Percentiles rank a stretch among this genome's conserved stretches.
These are phyloP conservation scores for Alcedo atthis DNA, from an alignment of 2,797 vertebrate species.

Conservation along the genomic window DNA sequence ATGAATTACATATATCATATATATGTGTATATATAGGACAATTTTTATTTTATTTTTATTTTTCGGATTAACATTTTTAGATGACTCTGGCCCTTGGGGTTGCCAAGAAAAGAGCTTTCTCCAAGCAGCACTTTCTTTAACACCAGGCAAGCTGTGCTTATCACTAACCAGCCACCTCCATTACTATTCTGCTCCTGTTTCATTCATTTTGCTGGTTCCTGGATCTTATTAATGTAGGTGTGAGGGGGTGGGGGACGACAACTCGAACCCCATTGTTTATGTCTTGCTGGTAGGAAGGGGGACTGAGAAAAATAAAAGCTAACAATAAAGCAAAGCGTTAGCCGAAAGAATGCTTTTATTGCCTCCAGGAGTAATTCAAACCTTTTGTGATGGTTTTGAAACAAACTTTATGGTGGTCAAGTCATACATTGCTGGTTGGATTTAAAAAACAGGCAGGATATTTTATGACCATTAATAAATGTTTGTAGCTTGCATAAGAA, in stretches of 20 bases:
- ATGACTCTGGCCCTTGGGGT: not conserved
- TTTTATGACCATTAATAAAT: conserved; percentile 72
- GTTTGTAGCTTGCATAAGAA: conserved; percentile 34
- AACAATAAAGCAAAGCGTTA: conserved; percentile 68
- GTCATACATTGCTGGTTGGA: conserved; percentile 46
- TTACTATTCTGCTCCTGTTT: conserved; percentile 13
- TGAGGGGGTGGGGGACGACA: conserved; percentile 18
- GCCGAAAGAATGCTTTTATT: conserved; percentile 74
- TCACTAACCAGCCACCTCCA: not conserved
- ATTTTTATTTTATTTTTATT: not conserved
- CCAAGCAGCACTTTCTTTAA: not conserved
- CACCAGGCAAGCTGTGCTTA: not conserved
- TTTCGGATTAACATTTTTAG: not conserved
- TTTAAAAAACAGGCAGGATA: conserved; percentile 68
- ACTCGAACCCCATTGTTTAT: conserved; percentile 38
- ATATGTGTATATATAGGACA: not conserved
- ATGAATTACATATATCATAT: not conserved
- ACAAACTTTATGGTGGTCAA: conserved; percentile 67
- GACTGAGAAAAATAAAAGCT: conserved; percentile 60
- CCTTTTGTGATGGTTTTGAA: conserved; percentile 74
- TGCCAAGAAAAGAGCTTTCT: not conserved
- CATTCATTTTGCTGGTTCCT: conserved; percentile 11
- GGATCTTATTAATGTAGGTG: conserved; percentile 57
- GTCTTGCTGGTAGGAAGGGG: conserved; percentile 17
- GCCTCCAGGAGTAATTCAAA: conserved; percentile 73